A percentile compares a stretch with the other conserved stretches of the same genome.
phyloP scores from a whole-genome alignment of 2,797 vertebrate genomes.

The Selene dorsalis region DNA sequence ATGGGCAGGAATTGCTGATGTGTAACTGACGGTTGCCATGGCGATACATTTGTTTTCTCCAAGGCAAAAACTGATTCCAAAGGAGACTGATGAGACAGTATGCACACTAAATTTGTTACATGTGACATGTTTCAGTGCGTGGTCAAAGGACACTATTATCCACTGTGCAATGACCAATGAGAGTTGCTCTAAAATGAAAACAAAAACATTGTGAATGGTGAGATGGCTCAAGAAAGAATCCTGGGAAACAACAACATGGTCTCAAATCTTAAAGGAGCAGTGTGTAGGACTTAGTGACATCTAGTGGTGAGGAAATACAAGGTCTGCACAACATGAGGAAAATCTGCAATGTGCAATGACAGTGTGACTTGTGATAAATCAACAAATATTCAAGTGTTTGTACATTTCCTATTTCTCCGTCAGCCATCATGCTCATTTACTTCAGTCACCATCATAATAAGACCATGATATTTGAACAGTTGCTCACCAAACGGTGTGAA shows the following conservation, averaged over 20 bases:
- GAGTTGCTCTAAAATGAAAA: neutral
- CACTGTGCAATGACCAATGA: neutral
- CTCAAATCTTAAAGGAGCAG: neutral
- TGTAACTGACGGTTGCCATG: slow-evolving; percentile 42
- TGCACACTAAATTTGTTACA: neutral
- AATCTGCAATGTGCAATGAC: too few relatives aligned
- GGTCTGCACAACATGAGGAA: too few relatives aligned
- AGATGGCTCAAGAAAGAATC: neutral
- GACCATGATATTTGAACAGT: too few relatives aligned
- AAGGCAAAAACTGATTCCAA: neutral
- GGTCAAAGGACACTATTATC: neutral
- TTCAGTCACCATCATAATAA: too few relatives aligned
- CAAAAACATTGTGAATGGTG: neutral
- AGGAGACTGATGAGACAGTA: neutral
- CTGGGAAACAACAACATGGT: neutral
- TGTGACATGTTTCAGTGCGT: neutral
- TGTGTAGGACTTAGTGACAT: too few relatives aligned
- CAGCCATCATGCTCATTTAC: too few relatives aligned
- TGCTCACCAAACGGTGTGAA: too few relatives aligned
- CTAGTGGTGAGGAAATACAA: too few relatives aligned
- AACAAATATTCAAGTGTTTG: too few relatives aligned
- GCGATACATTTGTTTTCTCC: slow-evolving; percentile 41
- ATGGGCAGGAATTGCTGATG: slow-evolving; percentile 23
- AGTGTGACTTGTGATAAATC: too few relatives aligned
- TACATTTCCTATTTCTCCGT: too few relatives aligned